Evolutionary conservation across 2,888 invertebrate species (phyloP).

Genomic region (Cantharis rustica): DNA sequence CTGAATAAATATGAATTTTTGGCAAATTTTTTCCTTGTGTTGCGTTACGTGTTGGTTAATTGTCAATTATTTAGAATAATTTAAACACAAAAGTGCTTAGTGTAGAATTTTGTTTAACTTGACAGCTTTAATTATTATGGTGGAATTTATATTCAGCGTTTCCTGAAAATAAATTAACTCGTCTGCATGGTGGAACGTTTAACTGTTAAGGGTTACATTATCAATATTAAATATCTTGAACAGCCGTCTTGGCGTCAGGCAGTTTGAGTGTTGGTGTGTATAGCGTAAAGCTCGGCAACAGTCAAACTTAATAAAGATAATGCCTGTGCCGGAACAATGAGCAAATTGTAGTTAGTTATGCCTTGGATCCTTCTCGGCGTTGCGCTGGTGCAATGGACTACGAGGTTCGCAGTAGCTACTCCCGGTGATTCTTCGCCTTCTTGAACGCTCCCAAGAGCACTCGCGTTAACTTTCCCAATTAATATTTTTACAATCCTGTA

Average conservation of each 20-base stretch:
- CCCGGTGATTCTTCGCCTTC: slow-evolving; percentile 29
- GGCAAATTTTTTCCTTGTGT: neutral
- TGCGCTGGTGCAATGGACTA: slow-evolving; percentile 32
- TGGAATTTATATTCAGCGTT: slow-evolving; percentile 45
- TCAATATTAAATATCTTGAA: slow-evolving; percentile 51
- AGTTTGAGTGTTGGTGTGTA: slow-evolving; percentile 45
- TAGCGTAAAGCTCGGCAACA: slow-evolving; percentile 41
- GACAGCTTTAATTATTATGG: slow-evolving; percentile 46
- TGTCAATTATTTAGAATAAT: neutral
- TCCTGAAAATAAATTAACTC: slow-evolving; percentile 48
- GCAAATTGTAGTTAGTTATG: slow-evolving; percentile 53
- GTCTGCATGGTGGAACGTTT: slow-evolving; percentile 39
- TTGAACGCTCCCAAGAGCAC: slow-evolving; percentile 36
- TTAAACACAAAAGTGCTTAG: slow-evolving; percentile 15
- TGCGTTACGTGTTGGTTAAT: neutral
- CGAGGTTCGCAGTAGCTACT: slow-evolving; percentile 27
- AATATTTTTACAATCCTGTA: slow-evolving; percentile 54
- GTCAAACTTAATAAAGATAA: slow-evolving; percentile 55
- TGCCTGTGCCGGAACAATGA: slow-evolving; percentile 53
- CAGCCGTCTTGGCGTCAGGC: slow-evolving; percentile 46
- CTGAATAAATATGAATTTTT: neutral
- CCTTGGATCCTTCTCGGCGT: slow-evolving; percentile 31
- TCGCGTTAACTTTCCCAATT: slow-evolving; percentile 53
- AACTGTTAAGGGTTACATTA: slow-evolving; percentile 50
- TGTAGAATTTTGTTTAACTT: slow-evolving; percentile 22